These are phyloP conservation scores for Tetramorium simillimum DNA, from an alignment of 1,140 invertebrate species.

Conservation along the genomic window DNA sequence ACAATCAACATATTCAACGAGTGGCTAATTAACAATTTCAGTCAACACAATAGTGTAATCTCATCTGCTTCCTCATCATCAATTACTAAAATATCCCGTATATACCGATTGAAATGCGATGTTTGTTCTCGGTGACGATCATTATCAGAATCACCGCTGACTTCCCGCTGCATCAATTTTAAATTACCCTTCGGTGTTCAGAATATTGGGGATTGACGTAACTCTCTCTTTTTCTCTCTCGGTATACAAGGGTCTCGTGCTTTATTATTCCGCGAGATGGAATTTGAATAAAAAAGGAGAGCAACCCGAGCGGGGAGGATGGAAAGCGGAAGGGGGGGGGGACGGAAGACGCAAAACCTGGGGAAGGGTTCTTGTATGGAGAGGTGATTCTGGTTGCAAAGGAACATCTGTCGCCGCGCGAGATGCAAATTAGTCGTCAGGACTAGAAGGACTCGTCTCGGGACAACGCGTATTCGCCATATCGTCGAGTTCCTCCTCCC, in stretches of 20 bases:
- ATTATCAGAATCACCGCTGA: conserved; percentile 36
- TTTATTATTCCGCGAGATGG: conserved; percentile 67
- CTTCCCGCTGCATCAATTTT: conserved; percentile 3
- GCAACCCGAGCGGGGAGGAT: not conserved
- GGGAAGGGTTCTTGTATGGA: conserved; percentile 1
- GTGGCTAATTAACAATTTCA: not conserved
- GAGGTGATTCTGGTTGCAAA: conserved; percentile 43
- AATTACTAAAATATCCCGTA: not conserved
- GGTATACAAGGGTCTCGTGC: not conserved
- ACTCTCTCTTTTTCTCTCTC: conserved; percentile 1
- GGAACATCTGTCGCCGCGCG: conserved; percentile 70
- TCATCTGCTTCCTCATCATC: not conserved
- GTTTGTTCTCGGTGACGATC: conserved; percentile 8
- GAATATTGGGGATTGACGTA: conserved; percentile 1
- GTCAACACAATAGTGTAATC: not conserved
- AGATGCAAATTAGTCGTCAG: conserved; percentile 71
- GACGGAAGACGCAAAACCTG: conserved; percentile 17
- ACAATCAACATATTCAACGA: not conserved
- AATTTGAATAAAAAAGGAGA: conserved; percentile 73
- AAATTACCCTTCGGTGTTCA: not conserved
- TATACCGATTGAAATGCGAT: not conserved
- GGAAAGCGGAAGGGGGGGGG: no score
- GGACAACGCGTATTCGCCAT: not conserved
- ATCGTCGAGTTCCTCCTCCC: not conserved
- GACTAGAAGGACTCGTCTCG: conserved; percentile 39